Evolutionary conservation across 2,888 invertebrate genomes (phyloP).

Genomic region (Asteroscopus sphinx): DNA sequence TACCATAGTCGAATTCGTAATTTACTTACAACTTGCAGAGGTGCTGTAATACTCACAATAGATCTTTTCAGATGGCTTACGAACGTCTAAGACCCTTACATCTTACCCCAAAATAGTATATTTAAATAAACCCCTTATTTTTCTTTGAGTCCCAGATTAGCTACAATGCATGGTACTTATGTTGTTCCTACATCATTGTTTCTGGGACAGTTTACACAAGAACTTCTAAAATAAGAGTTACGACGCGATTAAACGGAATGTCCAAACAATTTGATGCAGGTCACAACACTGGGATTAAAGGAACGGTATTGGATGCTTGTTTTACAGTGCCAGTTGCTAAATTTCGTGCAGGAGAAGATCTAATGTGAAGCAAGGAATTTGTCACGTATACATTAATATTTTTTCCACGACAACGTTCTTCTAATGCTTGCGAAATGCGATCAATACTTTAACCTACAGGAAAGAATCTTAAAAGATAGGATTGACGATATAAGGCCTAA

Average conservation of each 20-base stretch:
- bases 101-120: too few relatives aligned
- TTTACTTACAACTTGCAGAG: too few relatives aligned
- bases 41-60: too few relatives aligned
- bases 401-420: too few relatives aligned
- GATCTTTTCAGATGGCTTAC: too few relatives aligned
- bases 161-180: slow-evolving; percentile 16
- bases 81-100: too few relatives aligned
- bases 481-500: not conserved
- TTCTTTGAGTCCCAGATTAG: slow-evolving; percentile 29
- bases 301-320: slow-evolving; percentile 11
- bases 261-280: slow-evolving; percentile 56
- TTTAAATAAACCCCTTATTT: too few relatives aligned
- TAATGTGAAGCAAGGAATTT: not conserved
- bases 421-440: too few relatives aligned
- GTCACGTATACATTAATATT: not conserved
- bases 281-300: slow-evolving; percentile 47
- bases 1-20: too few relatives aligned
- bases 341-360: slow-evolving; percentile 7
- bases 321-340: slow-evolving; percentile 27
- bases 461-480: too few relatives aligned
- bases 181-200: slow-evolving; percentile 43
- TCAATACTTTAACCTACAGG: too few relatives aligned
- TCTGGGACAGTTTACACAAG: slow-evolving; percentile 57
- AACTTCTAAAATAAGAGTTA: slow-evolving; percentile 57
- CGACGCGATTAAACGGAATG: slow-evolving; percentile 53